phyloP scores from a whole-genome alignment of 2,888 invertebrate species.

The Tetropium fuscum region DNA sequence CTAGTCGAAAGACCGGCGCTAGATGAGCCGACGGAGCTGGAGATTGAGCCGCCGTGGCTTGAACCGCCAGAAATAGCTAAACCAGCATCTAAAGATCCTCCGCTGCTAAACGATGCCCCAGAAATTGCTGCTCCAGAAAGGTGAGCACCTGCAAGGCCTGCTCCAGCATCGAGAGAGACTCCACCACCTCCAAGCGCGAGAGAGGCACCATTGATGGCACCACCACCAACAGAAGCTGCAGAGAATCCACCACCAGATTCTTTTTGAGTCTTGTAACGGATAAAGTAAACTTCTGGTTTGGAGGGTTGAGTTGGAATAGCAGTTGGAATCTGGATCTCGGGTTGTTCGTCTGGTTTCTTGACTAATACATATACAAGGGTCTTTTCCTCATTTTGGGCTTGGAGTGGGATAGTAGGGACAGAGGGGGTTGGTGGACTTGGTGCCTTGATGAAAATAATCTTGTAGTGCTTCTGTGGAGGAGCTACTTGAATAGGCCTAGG shows the following conservation, averaged over 20 bases:
- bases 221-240: conserved; percentile 50
- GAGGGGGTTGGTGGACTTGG: conserved; percentile 73
- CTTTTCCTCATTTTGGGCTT: conserved; percentile 86
- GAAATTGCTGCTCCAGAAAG: conserved; percentile 17
- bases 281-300: conserved; percentile 93
- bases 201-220: conserved; percentile 43
- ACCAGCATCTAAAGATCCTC: conserved; percentile 22
- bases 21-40: conserved; percentile 30
- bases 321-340: conserved; percentile 82
- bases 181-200: conserved; percentile 44
- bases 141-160: conserved; percentile 31
- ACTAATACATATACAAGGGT: conserved; percentile 89
- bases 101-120: conserved; percentile 25
- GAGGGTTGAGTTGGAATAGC: conserved; percentile 84
- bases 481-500: conserved; percentile 19
- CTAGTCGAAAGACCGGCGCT: conserved; percentile 47
- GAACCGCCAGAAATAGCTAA: conserved; percentile 20
- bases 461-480: conserved; percentile 20
- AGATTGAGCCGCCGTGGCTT: conserved; percentile 31
- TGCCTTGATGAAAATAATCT: conserved; percentile 27
- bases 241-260: conserved; percentile 50
- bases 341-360: conserved; percentile 88
- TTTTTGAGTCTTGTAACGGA: conserved; percentile 83
- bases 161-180: conserved; percentile 54
- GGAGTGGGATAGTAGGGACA: conserved; percentile 81